These are phyloP conservation scores for Apis florea DNA, from an alignment of 1,140 invertebrate species.

Conservation along the genomic window DNA sequence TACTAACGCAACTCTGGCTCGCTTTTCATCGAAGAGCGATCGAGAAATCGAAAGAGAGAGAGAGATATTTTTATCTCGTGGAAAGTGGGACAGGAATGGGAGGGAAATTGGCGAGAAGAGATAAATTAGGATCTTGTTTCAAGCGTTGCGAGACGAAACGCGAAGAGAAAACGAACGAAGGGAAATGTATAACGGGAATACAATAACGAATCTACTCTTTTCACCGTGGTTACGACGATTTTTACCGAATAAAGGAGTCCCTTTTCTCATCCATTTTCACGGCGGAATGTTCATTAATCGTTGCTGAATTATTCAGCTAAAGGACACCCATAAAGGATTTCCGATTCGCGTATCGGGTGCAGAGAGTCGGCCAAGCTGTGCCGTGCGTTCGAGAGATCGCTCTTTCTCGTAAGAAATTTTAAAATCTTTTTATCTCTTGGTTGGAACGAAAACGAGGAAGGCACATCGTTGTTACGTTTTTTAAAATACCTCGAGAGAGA, in stretches of 20 bases:
- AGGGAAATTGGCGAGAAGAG: too few relatives aligned
- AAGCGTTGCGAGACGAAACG: background rate
- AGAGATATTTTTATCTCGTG: too few relatives aligned
- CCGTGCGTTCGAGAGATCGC: background rate
- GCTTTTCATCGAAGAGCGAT: too few relatives aligned
- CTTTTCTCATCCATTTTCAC: background rate
- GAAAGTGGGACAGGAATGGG: too few relatives aligned
- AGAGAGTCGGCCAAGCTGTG: background rate
- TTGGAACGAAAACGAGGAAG: too few relatives aligned
- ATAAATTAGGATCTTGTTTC: too few relatives aligned
- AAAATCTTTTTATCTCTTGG: background rate
- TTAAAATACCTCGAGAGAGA: too few relatives aligned
- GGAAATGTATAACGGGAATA: background rate
- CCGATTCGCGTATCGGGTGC: conserved; percentile 12
- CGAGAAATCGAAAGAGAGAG: too few relatives aligned
- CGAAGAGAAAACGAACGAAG: background rate
- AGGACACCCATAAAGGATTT: conserved; percentile 4
- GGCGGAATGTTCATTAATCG: conserved; percentile 49
- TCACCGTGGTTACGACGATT: background rate
- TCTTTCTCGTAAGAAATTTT: background rate
- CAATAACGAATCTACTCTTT: conserved; percentile 39
- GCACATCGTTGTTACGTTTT: too few relatives aligned
- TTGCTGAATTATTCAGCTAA: conserved; percentile 51
- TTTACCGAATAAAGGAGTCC: background rate
- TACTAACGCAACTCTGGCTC: background rate